Conservation (phyloP, 2,113 vertebrate species). For the Rhinichthys klamathensis region DNA sequence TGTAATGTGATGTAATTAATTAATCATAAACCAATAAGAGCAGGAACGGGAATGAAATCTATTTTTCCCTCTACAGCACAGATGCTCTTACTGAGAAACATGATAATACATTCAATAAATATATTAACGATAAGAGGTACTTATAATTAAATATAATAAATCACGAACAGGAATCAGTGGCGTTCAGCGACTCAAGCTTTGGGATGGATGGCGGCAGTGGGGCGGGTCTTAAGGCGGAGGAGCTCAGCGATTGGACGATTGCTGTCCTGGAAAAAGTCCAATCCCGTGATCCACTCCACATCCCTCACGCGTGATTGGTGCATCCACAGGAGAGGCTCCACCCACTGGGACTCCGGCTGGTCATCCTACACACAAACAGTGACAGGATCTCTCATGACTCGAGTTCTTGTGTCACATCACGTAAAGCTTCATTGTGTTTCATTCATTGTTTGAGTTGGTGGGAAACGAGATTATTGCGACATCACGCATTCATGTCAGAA, state of each 20-base stretch:
- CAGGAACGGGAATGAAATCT: no score
- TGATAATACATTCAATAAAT: no score
- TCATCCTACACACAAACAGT: constrained; percentile 60
- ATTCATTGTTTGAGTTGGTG: not conserved
- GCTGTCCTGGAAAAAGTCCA: constrained; percentile 76
- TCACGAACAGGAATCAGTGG: no score
- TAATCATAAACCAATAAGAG: no score
- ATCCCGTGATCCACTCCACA: constrained; percentile 76
- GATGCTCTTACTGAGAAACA: no score
- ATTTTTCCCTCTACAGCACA: no score
- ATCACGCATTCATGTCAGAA: not conserved
- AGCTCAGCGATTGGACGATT: constrained; percentile 70
- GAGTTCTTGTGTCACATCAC: not conserved
- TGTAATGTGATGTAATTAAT: no score
- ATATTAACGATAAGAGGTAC: no score
- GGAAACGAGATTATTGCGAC: not conserved
- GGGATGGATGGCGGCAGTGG: constrained; percentile 71
- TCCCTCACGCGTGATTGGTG: constrained; percentile 76
- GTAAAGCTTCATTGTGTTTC: no score
- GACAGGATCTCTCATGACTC: no score
- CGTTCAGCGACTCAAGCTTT: constrained; percentile 35
- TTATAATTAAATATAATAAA: no score
- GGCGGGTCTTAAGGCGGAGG: constrained; percentile 74
- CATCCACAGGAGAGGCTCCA: constrained; percentile 78
- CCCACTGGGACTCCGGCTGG: constrained; percentile 66